Conservation (phyloP, 2,113 vertebrate genomes). For the Leucopsar rothschildi region DNA sequence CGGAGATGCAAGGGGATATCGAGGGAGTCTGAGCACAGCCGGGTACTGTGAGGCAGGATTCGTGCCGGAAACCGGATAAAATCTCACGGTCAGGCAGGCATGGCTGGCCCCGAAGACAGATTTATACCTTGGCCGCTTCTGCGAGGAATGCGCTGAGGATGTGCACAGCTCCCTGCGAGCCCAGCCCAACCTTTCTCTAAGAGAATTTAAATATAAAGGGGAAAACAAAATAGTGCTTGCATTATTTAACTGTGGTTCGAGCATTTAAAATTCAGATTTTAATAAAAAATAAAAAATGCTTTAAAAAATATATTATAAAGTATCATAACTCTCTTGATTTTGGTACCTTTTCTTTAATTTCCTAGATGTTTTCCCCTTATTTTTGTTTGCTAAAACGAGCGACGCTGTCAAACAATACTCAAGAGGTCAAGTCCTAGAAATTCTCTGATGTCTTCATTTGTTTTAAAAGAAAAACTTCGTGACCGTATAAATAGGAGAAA, state of each 20-base stretch:
- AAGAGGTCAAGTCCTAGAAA: conserved; percentile 25
- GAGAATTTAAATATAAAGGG: background rate
- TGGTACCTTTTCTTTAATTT: background rate
- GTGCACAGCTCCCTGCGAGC: background rate
- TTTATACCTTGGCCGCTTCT: background rate
- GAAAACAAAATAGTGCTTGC: background rate
- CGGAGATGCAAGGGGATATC: background rate
- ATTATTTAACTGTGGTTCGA: background rate
- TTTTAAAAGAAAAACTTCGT: conserved; percentile 27
- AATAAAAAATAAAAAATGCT: rapidly evolving
- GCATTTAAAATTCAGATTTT: background rate
- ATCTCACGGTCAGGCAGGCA: background rate
- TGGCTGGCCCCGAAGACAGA: no score
- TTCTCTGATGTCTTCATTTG: background rate
- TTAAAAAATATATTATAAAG: rapidly evolving
- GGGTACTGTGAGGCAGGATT: background rate
- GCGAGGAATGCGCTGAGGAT: rapidly evolving
- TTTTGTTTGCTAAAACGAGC: background rate
- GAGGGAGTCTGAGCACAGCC: background rate
- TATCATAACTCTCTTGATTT: background rate
- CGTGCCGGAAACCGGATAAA: rapidly evolving
- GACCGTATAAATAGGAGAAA: background rate
- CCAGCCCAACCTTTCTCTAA: no score
- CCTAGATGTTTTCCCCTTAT: rapidly evolving
- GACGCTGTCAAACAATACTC: background rate